phyloP scores from a whole-genome alignment of 2,888 invertebrate genomes.

The Cybosia mesomella region DNA sequence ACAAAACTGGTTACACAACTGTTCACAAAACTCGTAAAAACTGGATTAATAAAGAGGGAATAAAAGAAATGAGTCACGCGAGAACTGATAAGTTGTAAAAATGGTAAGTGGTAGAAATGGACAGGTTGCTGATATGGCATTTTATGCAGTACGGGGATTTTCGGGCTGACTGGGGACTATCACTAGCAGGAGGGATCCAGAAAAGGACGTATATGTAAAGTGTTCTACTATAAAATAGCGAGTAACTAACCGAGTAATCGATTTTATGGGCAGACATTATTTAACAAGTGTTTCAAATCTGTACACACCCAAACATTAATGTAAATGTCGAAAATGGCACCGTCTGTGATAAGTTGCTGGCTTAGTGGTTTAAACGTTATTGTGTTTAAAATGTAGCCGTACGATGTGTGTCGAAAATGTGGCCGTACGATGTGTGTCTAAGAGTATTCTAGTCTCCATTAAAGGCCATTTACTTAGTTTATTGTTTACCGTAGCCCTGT shows the following conservation, averaged over 20 bases:
- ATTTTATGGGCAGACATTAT: neutral
- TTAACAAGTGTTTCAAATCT: neutral
- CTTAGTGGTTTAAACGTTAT: slow-evolving; percentile 4
- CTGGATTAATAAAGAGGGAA: no score
- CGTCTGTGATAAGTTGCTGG: neutral
- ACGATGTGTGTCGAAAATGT: neutral
- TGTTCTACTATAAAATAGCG: slow-evolving; percentile 1
- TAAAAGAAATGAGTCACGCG: no score
- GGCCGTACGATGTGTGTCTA: neutral
- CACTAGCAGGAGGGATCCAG: no score
- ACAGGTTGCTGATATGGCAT: no score
- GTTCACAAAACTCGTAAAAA: no score
- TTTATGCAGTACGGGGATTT: no score
- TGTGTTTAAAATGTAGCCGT: neutral
- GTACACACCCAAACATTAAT: neutral
- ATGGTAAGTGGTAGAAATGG: no score
- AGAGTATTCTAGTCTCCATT: neutral
- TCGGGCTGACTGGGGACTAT: no score
- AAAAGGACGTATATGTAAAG: neutral
- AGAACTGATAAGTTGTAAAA: no score
- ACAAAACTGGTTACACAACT: no score
- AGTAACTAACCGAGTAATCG: slow-evolving; percentile 1
- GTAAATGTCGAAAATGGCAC: neutral
- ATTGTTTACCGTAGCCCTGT: neutral
- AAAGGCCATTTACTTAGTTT: neutral